Evolutionary conservation across 1,140 invertebrate species (phyloP).

Genomic region (Hyposmocoma kahamanoa): DNA sequence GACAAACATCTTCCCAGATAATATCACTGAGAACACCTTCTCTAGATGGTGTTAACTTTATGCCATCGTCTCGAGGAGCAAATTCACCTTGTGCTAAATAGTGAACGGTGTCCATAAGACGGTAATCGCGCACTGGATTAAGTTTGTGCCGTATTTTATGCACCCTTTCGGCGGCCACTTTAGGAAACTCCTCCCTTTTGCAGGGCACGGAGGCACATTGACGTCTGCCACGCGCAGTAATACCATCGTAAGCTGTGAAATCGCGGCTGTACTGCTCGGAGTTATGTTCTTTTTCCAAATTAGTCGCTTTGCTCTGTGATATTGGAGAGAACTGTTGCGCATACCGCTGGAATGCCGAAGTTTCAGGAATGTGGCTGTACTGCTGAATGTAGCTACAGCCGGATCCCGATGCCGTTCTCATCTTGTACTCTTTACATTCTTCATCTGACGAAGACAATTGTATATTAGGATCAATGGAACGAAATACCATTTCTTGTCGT

Average conservation of each 20-base stretch:
- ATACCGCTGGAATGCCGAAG: conserved; percentile 57
- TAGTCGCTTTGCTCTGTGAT: conserved; percentile 49
- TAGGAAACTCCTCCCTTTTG: conserved; percentile 50
- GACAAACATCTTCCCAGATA: conserved; percentile 67
- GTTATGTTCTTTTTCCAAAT: conserved; percentile 57
- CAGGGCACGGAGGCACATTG: conserved; percentile 57
- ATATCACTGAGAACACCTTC: conserved; percentile 68
- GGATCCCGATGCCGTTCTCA: conserved; percentile 22
- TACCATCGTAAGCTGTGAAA: conserved; percentile 59
- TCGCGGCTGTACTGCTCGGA: conserved; percentile 63
- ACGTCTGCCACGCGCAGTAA: conserved; percentile 49
- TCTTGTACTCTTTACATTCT: conserved; percentile 32
- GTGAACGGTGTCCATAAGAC: conserved; percentile 65
- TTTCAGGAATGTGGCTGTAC: conserved; percentile 59
- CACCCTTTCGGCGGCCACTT: conserved; percentile 54
- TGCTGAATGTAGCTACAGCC: conserved; percentile 62
- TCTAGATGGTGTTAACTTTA: conserved; percentile 60
- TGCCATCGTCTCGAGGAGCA: conserved; percentile 60
- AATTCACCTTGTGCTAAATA: conserved; percentile 67
- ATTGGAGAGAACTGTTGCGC: conserved; percentile 42
- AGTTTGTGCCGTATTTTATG: conserved; percentile 61
- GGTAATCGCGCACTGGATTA: conserved; percentile 60
- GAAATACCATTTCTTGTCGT: conserved; percentile 56
- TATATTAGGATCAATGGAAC: conserved; percentile 38
- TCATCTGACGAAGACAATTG: conserved; percentile 45